Percentiles rank a stretch among this genome's conserved stretches.
phyloP scores from a whole-genome alignment of 53 echinoderm and acorn worm genomes.

The Actinopyga echinites region DNA sequence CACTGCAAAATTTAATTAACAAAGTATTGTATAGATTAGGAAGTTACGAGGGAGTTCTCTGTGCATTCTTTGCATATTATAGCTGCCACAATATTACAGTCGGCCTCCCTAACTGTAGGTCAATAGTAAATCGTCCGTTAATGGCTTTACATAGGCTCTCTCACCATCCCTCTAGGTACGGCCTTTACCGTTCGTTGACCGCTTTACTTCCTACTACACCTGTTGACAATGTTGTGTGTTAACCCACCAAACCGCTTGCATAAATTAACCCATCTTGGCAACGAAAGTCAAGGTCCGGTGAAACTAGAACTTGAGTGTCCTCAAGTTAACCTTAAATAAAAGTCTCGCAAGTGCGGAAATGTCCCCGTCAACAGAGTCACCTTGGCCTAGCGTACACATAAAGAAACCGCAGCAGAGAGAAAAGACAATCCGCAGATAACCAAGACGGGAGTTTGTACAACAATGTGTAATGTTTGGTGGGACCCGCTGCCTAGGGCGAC shows the following conservation, averaged over 20 bases:
- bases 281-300: slow-evolving; percentile 26
- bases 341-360: slow-evolving; percentile 34
- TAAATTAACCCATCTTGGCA: slow-evolving; percentile 33
- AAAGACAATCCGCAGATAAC: slow-evolving; percentile 29
- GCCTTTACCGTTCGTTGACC: not conserved
- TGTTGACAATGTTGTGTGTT: slow-evolving; percentile 31
- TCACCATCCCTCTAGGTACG: no score
- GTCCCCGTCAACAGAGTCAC: slow-evolving; percentile 23
- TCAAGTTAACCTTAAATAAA: slow-evolving; percentile 25
- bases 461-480: slow-evolving; percentile 36
- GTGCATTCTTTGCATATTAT: no score
- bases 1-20: no score
- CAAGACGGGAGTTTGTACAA: slow-evolving; percentile 21
- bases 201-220: not conserved
- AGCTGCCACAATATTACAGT: no score
- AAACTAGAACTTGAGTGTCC: slow-evolving; percentile 38
- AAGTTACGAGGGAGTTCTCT: no score
- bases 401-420: slow-evolving; percentile 16
- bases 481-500: slow-evolving; percentile 12
- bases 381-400: slow-evolving; percentile 32
- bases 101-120: no score
- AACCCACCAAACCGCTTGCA: slow-evolving; percentile 20
- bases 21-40: no score
- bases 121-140: no score
- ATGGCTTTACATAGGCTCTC: no score